phyloP scores from a whole-genome alignment of 1,140 invertebrate species.

The Sminthurides bifidus region DNA sequence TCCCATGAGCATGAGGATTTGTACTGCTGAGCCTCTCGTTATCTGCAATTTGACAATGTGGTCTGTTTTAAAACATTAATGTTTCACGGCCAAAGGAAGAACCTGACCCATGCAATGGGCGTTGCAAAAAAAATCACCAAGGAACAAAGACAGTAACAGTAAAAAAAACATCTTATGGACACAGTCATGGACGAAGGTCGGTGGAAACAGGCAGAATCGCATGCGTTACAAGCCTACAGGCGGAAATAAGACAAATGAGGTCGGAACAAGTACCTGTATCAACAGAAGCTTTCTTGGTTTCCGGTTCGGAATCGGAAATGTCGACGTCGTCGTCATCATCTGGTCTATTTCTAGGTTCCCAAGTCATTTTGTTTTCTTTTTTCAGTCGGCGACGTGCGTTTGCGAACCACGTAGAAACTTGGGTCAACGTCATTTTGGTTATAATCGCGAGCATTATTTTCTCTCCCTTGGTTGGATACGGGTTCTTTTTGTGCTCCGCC shows the following conservation, averaged over 20 bases:
- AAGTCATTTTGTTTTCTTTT: conserved; percentile 60
- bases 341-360: conserved; percentile 46
- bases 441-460: conserved; percentile 54
- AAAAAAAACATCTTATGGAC: too few relatives aligned
- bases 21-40: conserved; percentile 26
- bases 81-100: too few relatives aligned
- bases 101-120: too few relatives aligned
- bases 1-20: conserved; percentile 30
- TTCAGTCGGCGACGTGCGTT: conserved; percentile 51
- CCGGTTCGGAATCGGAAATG: conserved; percentile 29
- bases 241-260: not conserved
- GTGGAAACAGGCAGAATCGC: too few relatives aligned
- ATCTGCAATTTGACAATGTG: conserved; percentile 15
- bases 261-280: conserved; percentile 32
- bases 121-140: too few relatives aligned
- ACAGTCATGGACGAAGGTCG: too few relatives aligned
- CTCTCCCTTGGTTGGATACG: conserved; percentile 54
- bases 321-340: conserved; percentile 38
- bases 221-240: too few relatives aligned
- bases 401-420: conserved; percentile 57
- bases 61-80: too few relatives aligned
- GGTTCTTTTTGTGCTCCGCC: conserved; percentile 54
- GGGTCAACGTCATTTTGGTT: conserved; percentile 54
- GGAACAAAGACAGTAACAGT: too few relatives aligned
- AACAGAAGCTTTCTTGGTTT: conserved; percentile 26